These are phyloP conservation scores for Marmota flaviventris DNA, from an alignment of 2,113 vertebrate genomes.

Conservation along the genomic window DNA sequence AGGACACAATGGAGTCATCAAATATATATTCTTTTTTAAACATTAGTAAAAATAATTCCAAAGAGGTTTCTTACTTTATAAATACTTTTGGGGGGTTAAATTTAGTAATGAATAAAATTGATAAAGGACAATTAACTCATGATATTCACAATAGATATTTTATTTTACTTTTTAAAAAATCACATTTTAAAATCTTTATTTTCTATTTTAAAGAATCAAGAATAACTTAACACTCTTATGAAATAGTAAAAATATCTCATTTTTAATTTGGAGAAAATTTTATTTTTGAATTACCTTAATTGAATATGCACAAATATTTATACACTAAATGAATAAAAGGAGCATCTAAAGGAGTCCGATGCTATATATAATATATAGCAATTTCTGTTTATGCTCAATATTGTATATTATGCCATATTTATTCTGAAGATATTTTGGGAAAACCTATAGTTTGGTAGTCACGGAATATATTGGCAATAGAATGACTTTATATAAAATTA, in stretches of 20 bases:
- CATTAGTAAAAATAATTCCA: neutral
- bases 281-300: neutral
- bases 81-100: neutral
- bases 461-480: neutral
- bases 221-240: neutral
- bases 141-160: neutral
- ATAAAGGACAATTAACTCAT: neutral
- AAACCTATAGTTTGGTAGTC: rapidly evolving
- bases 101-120: neutral
- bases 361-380: neutral
- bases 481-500: neutral
- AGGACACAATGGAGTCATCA: neutral
- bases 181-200: neutral
- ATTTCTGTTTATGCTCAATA: neutral
- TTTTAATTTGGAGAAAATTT: neutral
- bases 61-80: neutral
- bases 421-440: neutral
- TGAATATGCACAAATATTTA: neutral
- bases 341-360: neutral
- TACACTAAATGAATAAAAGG: neutral
- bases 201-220: neutral
- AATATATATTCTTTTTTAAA: neutral
- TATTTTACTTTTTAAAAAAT: neutral
- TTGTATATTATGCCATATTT: neutral
- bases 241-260: neutral